Percentiles rank a stretch among this genome's conserved stretches.
These are phyloP conservation scores for Eufriesea mexicana DNA, from an alignment of 1,140 invertebrate species.

Conservation along the genomic window DNA sequence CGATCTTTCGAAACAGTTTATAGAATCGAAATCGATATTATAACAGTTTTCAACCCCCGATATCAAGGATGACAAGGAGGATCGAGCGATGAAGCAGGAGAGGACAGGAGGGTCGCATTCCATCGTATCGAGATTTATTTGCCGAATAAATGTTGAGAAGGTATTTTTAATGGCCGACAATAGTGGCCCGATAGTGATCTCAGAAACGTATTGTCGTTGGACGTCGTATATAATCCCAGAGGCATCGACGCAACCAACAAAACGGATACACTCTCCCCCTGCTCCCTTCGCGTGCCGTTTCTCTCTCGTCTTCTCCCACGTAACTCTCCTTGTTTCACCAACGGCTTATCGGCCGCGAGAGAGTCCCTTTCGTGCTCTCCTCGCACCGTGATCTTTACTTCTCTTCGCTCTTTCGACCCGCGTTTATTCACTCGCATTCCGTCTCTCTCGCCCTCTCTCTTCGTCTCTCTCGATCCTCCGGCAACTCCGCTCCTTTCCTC, in stretches of 20 bases:
- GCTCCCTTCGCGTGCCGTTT: background rate
- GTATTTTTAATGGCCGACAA: slow-evolving; percentile 76
- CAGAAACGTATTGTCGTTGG: slow-evolving; percentile 74
- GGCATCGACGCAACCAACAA: slow-evolving; percentile 73
- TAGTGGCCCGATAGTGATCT: slow-evolving; percentile 73
- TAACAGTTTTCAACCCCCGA: too few species aligned
- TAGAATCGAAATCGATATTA: too few species aligned
- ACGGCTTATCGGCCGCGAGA: slow-evolving; percentile 42
- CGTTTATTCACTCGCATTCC: slow-evolving; percentile 50
- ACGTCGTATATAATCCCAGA: slow-evolving; percentile 74
- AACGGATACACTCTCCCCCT: slow-evolving; percentile 62
- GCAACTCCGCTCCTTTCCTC: background rate
- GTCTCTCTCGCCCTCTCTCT: too few species aligned
- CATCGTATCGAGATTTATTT: slow-evolving; percentile 71
- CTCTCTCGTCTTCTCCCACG: slow-evolving; percentile 13
- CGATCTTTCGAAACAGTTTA: too few species aligned
- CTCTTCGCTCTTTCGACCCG: slow-evolving; percentile 54
- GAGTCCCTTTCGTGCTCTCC: slow-evolving; percentile 47
- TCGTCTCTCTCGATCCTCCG: background rate
- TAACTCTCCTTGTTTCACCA: slow-evolving; percentile 13
- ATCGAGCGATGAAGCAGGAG: slow-evolving; percentile 54
- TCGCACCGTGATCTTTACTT: slow-evolving; percentile 61
- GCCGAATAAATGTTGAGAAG: slow-evolving; percentile 73
- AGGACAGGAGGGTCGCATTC: slow-evolving; percentile 67
- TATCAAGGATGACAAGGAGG: slow-evolving; percentile 61